These are phyloP conservation scores for Mylabris sibirica DNA, from an alignment of 2,888 invertebrate genomes.

Conservation along the genomic window DNA sequence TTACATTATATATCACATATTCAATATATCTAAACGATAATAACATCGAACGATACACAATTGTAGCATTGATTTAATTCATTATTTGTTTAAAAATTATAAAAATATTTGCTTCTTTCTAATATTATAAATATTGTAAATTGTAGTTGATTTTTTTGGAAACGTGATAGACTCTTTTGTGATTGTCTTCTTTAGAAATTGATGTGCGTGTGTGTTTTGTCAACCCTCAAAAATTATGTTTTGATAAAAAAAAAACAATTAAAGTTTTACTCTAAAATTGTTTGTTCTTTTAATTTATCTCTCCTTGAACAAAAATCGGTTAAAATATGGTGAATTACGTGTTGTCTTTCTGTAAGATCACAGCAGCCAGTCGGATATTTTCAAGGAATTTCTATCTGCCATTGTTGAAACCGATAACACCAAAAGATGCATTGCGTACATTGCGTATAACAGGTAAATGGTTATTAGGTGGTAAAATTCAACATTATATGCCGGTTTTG, in stretches of 20 bases:
- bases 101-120: constrained; percentile 32
- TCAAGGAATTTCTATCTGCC: constrained; percentile 86
- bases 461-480: constrained; percentile 77
- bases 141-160: constrained; percentile 24
- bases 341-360: constrained; percentile 77
- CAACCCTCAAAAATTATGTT: constrained; percentile 2
- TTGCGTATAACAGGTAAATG: constrained; percentile 81
- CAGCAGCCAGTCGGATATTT: constrained; percentile 80
- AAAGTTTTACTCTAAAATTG: constrained; percentile 15
- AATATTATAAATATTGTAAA: constrained; percentile 22
- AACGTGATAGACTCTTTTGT: constrained; percentile 8
- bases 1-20: constrained; percentile 32
- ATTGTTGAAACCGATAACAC: constrained; percentile 80
- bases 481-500: constrained; percentile 82
- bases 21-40: constrained; percentile 42
- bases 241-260: constrained; percentile 15
- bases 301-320: not conserved
- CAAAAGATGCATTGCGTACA: constrained; percentile 81
- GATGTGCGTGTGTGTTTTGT: not conserved
- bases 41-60: constrained; percentile 37
- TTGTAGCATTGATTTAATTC: constrained; percentile 14
- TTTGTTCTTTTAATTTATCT: constrained; percentile 1
- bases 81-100: constrained; percentile 10
- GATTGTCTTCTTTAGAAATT: not conserved
- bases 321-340: constrained; percentile 59